Base-by-base conservation (phyloP, 2,888 invertebrate genomes). In the Cryptops parisi region DNA sequence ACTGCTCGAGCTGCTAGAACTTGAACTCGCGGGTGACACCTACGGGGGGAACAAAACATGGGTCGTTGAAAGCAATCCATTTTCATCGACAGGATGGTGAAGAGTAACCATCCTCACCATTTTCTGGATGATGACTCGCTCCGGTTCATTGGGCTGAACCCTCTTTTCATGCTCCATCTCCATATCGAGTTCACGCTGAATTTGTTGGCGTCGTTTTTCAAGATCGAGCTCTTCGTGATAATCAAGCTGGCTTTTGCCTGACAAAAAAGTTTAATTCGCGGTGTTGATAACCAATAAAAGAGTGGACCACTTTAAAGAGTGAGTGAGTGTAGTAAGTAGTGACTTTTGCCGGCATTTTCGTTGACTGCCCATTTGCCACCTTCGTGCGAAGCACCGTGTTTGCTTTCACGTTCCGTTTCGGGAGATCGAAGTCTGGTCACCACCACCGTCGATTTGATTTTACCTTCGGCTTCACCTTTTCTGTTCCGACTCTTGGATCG, bases 201-300 rank as follows among this genome's bases (percentile, higher is more conserved):
- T 72, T 65, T 83, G 78, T 65, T 78, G 79, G 58, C 84, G 73
- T 61, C 83, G 75, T 67, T 81, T 80, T 68, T 84, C 84, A 64
- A 84, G 73, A 60, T 79, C 81, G 67, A 83, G 82, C 57, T 84
- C 82, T 70, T 84, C 84, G 58, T 82, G 83, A 72, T 82, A 82
- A 67, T 84, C 84, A 70, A 84, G 69, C 71, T 82, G 56, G 23
- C 48, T 52, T 25, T 50, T 50, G 15, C 21, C 48, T 38, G 19
- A 38, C 43, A 9, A 41, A 33, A 9, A n/a, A n/a, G n/a, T n/a
- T n/a, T n/a, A n/a, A n/a, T n/a, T n/a, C n/a, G n/a, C n/a, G n/a
- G n/a, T n/a, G n/a, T n/a, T n/a, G n/a, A n/a, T n/a, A n/a, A n/a
- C n/a, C n/a, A n/a, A n/a, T n/a, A n/a, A n/a, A n/a, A n/a, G n/a